phyloP scores from a whole-genome alignment of 2,797 vertebrate genomes.

The Remorina albescens region DNA sequence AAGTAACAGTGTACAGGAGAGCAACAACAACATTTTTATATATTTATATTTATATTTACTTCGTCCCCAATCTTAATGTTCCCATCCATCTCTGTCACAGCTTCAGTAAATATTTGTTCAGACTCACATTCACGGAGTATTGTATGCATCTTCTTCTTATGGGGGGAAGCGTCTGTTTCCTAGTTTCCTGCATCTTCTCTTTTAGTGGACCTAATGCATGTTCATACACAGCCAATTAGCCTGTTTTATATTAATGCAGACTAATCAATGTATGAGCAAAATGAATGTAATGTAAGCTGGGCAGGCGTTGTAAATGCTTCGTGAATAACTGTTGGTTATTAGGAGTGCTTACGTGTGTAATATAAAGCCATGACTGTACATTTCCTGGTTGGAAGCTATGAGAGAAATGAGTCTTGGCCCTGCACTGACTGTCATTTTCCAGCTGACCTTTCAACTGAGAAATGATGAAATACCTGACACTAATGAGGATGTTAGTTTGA shows the following conservation, averaged over 20 bases:
- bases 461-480: slow-evolving; percentile 59
- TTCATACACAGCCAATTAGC: slow-evolving; percentile 58
- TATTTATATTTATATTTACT: slow-evolving; percentile 50
- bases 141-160: slow-evolving; percentile 26
- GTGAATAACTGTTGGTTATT: slow-evolving; percentile 46
- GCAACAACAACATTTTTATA: slow-evolving; percentile 29
- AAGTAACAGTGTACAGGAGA: slow-evolving; percentile 30
- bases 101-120: slow-evolving; percentile 62
- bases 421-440: slow-evolving; percentile 42
- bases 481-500: slow-evolving; percentile 59
- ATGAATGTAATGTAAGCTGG: slow-evolving; percentile 46
- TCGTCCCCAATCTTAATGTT: slow-evolving; percentile 48
- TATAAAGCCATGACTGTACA: slow-evolving; percentile 8
- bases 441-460: slow-evolving; percentile 65
- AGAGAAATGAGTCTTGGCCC: slow-evolving; percentile 50
- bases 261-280: slow-evolving; percentile 57
- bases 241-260: slow-evolving; percentile 49
- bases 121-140: slow-evolving; percentile 27
- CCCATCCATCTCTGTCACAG: slow-evolving; percentile 51
- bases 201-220: slow-evolving; percentile 36
- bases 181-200: slow-evolving; percentile 30
- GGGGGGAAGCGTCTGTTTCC: slow-evolving; percentile 25
- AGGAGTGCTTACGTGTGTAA: slow-evolving; percentile 8
- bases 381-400: slow-evolving; percentile 27
- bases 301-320: slow-evolving; percentile 52